Conservation (phyloP, 2,888 invertebrate genomes). For the Tetrapedia diversipes region DNA sequence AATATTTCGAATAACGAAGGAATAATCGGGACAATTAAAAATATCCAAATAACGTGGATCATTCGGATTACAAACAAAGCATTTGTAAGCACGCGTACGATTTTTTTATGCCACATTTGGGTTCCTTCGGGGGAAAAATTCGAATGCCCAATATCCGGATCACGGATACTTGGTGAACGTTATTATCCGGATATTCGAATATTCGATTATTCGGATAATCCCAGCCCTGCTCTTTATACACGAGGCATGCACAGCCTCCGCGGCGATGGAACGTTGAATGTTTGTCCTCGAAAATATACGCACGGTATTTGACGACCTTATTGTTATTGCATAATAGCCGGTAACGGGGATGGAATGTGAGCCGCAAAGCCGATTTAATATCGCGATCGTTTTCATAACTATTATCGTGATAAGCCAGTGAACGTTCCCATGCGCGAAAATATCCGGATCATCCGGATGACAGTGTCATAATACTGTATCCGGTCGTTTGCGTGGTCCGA, state of each 20-base stretch:
- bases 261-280: background rate
- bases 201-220: too few species aligned
- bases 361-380: conserved; percentile 46
- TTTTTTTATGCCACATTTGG: too few species aligned
- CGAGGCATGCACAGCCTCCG: background rate
- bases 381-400: conserved; percentile 30
- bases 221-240: background rate
- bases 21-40: too few species aligned
- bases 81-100: too few species aligned
- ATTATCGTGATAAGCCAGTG: conserved; percentile 14
- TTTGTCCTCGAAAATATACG: conserved; percentile 22
- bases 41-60: too few species aligned
- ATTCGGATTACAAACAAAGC: too few species aligned
- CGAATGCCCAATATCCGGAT: too few species aligned
- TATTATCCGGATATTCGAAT: too few species aligned
- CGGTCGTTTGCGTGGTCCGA: background rate
- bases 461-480: background rate
- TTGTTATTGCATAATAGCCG: conserved; percentile 26
- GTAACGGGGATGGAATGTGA: conserved; percentile 11
- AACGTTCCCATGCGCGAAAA: conserved; percentile 19
- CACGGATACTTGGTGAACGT: too few species aligned
- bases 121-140: too few species aligned
- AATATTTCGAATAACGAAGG: too few species aligned
- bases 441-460: conserved; percentile 10
- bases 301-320: conserved; percentile 13